A percentile compares a stretch with the other conserved stretches of the same genome.
Evolutionary conservation across 2,888 invertebrate species (phyloP).

Genomic region (Eustalomyia histrio): DNA sequence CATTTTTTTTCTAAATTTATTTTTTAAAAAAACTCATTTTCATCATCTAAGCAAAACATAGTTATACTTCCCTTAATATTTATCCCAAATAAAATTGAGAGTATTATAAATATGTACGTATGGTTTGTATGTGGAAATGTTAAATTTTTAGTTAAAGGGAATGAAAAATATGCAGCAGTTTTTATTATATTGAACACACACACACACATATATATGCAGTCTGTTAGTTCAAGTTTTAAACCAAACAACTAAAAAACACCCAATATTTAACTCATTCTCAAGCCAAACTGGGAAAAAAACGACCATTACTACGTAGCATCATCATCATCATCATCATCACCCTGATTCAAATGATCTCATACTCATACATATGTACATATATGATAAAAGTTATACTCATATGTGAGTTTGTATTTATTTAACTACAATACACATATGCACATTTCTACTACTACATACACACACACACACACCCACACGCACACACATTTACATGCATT

Average conservation of each 20-base stretch:
- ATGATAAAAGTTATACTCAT: constrained; percentile 30
- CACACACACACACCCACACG: constrained; percentile 31
- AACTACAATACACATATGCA: constrained; percentile 32
- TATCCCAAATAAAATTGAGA: constrained; percentile 52
- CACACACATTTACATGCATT: constrained; percentile 48
- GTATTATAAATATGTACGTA: constrained; percentile 42
- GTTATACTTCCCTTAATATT: constrained; percentile 49
- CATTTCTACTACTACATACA: not conserved
- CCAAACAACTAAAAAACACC: constrained; percentile 46
- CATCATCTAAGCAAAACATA: no score
- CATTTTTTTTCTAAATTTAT: no score
- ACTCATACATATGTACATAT: constrained; percentile 54
- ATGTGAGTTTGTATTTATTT: constrained; percentile 25
- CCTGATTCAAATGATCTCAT: constrained; percentile 63
- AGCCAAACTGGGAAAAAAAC: not conserved
- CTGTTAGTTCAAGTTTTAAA: not conserved
- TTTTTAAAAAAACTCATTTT: no score
- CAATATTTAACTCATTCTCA: constrained; percentile 55
- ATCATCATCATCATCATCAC: constrained; percentile 35
- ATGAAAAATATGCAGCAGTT: constrained; percentile 54
- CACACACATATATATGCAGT: constrained; percentile 6
- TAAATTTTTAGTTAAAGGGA: constrained; percentile 47
- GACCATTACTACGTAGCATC: no score
- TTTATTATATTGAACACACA: constrained; percentile 47
- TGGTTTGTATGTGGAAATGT: constrained; percentile 17